A percentile compares a stretch with the other conserved stretches of the same genome.
Conservation (phyloP, 30 jellyfish, hydroid and myxozoan species). For the Aurelia sp. region DNA sequence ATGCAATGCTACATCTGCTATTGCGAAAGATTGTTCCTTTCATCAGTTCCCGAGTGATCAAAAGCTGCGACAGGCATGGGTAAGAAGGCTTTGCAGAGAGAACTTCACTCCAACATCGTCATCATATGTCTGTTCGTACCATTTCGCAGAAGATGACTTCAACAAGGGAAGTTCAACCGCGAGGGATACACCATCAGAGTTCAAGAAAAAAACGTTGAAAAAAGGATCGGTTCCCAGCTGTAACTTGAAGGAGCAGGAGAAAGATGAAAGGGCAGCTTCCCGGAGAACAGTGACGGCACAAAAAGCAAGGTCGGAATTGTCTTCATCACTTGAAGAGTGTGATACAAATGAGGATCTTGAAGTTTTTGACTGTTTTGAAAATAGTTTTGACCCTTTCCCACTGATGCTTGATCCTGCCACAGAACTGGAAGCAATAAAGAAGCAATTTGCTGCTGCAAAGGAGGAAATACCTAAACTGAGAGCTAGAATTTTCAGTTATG, state of each 20-base stretch:
- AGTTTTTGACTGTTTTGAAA: too few relatives aligned
- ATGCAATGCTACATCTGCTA: conserved; percentile 29
- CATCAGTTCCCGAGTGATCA: conserved; percentile 40
- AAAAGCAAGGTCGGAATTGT: too few relatives aligned
- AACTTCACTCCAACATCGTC: conserved; percentile 12
- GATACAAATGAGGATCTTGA: too few relatives aligned
- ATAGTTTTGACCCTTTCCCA: too few relatives aligned
- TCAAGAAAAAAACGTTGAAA: conserved; percentile 24
- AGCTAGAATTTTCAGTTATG: conserved; percentile 1
- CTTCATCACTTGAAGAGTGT: too few relatives aligned
- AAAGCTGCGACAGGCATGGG: conserved; percentile 24
- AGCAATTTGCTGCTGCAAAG: conserved; percentile 5
- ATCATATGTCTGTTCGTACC: conserved; percentile 26
- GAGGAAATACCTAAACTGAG: neutral
- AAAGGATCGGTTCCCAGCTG: conserved; percentile 25
- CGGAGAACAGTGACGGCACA: too few relatives aligned
- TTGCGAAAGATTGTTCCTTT: conserved; percentile 16
- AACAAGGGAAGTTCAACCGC: conserved; percentile 3
- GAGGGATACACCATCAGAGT: conserved; percentile 6
- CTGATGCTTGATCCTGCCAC: conserved; percentile 19
- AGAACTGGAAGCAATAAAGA: conserved; percentile 5
- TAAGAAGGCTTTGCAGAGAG: neutral
- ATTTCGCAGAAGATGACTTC: conserved; percentile 24
- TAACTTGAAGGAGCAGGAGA: conserved; percentile 18
- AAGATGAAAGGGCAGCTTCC: too few relatives aligned